A percentile compares a stretch with the other conserved stretches of the same genome.
These are phyloP conservation scores for Eilema sororculum DNA, from an alignment of 2,888 invertebrate genomes.

Conservation along the genomic window DNA sequence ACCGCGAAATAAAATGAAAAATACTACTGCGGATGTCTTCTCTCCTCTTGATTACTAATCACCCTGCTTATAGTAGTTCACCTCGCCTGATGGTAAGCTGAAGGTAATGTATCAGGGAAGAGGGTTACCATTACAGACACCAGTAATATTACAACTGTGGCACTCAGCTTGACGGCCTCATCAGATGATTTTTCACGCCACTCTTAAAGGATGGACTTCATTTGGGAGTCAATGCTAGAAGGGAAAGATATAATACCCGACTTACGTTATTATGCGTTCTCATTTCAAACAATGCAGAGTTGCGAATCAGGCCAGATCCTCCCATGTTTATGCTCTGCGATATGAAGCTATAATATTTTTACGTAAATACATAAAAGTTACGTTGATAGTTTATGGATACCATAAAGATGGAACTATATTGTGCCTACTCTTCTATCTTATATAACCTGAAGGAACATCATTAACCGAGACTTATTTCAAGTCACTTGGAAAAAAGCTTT, in stretches of 20 bases:
- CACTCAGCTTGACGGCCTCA: too few relatives aligned
- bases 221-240: neutral
- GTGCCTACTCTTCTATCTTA: neutral
- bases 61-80: too few relatives aligned
- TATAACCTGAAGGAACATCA: neutral
- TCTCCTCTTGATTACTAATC: too few relatives aligned
- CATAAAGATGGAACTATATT: neutral
- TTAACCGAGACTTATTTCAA: neutral
- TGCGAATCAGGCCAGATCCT: neutral
- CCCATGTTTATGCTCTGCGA: neutral
- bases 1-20: too few relatives aligned
- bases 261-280: neutral
- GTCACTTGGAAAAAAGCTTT: neutral
- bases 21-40: too few relatives aligned
- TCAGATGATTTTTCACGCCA: too few relatives aligned
- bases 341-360: neutral
- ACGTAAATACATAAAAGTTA: conserved; percentile 10
- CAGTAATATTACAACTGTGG: too few relatives aligned
- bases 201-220: neutral
- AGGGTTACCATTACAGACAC: too few relatives aligned
- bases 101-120: too few relatives aligned
- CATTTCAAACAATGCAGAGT: neutral
- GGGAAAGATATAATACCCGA: neutral
- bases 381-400: conserved; percentile 7
- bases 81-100: too few relatives aligned